phyloP scores from a whole-genome alignment of 2,113 vertebrate genomes.

The Lates calcarifer region DNA sequence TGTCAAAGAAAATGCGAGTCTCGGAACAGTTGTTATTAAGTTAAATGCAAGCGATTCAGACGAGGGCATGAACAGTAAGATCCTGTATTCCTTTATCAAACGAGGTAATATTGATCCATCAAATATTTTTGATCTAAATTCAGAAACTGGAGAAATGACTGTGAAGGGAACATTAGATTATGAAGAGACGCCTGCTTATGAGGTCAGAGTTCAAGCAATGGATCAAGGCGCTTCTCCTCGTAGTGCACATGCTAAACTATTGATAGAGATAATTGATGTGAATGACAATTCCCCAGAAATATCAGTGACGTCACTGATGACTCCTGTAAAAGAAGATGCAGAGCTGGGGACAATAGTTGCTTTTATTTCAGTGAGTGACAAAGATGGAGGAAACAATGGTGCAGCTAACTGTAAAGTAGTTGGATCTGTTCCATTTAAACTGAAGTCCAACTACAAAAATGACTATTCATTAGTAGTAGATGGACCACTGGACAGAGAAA shows the following conservation, averaged over 20 bases:
- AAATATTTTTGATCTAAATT: slow-evolving; percentile 82
- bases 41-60: slow-evolving; percentile 83
- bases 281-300: slow-evolving; percentile 91
- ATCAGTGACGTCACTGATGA: slow-evolving; percentile 86
- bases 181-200: slow-evolving; percentile 82
- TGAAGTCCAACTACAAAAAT: slow-evolving; percentile 87
- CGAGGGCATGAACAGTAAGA: slow-evolving; percentile 74
- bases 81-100: slow-evolving; percentile 81
- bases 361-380: slow-evolving; percentile 87
- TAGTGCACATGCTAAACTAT: slow-evolving; percentile 82
- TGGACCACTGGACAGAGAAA: slow-evolving; percentile 87
- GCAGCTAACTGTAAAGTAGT: slow-evolving; percentile 52
- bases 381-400: slow-evolving; percentile 82
- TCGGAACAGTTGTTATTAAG: slow-evolving; percentile 51
- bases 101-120: slow-evolving; percentile 78
- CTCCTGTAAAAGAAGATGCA: slow-evolving; percentile 86
- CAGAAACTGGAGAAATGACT: slow-evolving; percentile 85
- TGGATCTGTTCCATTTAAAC: slow-evolving; percentile 61
- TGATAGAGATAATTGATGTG: slow-evolving; percentile 89
- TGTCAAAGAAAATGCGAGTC: slow-evolving; percentile 64
- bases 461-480: slow-evolving; percentile 89
- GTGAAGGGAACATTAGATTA: slow-evolving; percentile 81
- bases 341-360: slow-evolving; percentile 86
- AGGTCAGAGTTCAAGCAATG: slow-evolving; percentile 77
- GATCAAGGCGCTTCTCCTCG: slow-evolving; percentile 67